These are phyloP conservation scores for Phylloscopus trochiloides DNA, from an alignment of 2,113 vertebrate genomes.

Conservation along the genomic window DNA sequence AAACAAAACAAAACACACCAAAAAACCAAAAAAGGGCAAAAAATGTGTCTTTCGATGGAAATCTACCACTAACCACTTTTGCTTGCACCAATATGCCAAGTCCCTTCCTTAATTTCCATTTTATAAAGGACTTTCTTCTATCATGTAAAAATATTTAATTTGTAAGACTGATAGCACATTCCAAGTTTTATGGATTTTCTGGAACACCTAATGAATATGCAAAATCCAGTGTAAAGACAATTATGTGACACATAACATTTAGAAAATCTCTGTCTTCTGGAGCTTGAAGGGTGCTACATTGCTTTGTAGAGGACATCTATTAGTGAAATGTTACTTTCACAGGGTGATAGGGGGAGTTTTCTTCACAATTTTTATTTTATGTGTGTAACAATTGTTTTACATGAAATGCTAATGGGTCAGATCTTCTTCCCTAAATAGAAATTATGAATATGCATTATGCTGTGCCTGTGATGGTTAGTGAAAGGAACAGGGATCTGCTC, in stretches of 20 bases:
- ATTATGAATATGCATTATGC: background rate
- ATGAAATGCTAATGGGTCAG: background rate
- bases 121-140: background rate
- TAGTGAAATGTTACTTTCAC: background rate
- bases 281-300: background rate
- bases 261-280: background rate
- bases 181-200: background rate
- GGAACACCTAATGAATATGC: background rate
- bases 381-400: rapidly evolving
- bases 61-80: background rate
- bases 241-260: background rate
- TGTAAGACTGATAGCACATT: background rate
- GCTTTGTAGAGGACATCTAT: background rate
- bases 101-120: background rate
- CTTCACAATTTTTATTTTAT: background rate
- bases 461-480: background rate
- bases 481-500: background rate
- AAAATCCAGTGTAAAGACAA: background rate
- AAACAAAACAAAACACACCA: too few species aligned
- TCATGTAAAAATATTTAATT: background rate
- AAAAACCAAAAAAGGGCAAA: rapidly evolving
- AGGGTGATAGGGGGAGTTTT: background rate
- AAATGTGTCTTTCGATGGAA: background rate
- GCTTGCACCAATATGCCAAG: background rate
- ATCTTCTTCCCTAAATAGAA: background rate